Percentiles rank a stretch among this genome's conserved stretches.
Conservation (phyloP, 2,113 vertebrate genomes). For the Planiliza haematocheilus region DNA sequence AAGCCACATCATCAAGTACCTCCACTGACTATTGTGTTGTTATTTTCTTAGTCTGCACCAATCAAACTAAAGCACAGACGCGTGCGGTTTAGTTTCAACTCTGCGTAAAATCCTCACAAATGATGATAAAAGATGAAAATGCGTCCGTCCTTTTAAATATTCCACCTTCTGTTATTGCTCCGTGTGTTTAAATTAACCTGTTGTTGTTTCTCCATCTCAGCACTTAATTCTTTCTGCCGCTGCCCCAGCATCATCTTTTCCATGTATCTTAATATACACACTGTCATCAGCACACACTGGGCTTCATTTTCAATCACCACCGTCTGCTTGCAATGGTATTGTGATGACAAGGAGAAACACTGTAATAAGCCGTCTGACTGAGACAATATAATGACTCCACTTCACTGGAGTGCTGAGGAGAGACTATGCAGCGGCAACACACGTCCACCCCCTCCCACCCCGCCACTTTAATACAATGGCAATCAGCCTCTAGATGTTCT, state of each 20-base stretch:
- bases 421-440: not conserved
- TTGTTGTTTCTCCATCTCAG: not conserved
- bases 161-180: too few species aligned
- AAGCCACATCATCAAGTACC: too few species aligned
- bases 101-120: too few species aligned
- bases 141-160: too few species aligned
- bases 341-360: conserved; percentile 33
- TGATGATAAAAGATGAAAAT: too few species aligned
- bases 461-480: conserved; percentile 17
- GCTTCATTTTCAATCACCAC: conserved; percentile 48
- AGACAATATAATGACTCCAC: conserved; percentile 50
- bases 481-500: conserved; percentile 24
- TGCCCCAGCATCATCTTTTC: too few species aligned
- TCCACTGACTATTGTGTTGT: too few species aligned
- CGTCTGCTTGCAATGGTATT: conserved; percentile 12
- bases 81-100: too few species aligned
- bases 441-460: not conserved
- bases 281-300: conserved; percentile 18
- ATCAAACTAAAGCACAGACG: too few species aligned
- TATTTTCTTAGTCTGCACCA: too few species aligned
- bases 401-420: conserved; percentile 35
- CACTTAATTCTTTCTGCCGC: not conserved
- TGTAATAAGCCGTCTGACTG: conserved; percentile 45
- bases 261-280: not conserved
- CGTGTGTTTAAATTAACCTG: not conserved